These are phyloP conservation scores for Alouatta palliata DNA, from an alignment of 2,113 vertebrate genomes.

Conservation along the genomic window DNA sequence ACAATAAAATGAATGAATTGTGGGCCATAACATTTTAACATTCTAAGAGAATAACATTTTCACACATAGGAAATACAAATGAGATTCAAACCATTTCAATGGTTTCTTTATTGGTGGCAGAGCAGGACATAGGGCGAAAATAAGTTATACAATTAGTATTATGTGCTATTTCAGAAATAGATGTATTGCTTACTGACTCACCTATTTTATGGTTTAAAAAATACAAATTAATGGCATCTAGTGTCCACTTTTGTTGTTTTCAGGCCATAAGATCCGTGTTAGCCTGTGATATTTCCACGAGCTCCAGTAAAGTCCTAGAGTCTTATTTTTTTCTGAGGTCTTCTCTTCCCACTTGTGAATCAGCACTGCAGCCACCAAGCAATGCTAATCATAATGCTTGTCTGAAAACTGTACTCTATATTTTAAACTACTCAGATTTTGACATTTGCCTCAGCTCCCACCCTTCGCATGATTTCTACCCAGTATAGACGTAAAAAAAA, in stretches of 20 bases:
- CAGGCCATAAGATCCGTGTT: no score
- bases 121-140: not conserved
- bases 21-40: not conserved
- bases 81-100: not conserved
- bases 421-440: not conserved
- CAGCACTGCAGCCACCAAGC: not conserved
- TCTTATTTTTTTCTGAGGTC: not conserved
- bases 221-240: not conserved
- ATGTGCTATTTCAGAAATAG: not conserved
- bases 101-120: not conserved
- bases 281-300: not conserved
- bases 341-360: not conserved
- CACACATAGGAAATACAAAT: not conserved
- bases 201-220: not conserved
- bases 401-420: not conserved
- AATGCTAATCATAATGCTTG: not conserved
- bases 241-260: not conserved
- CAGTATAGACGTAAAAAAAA: not conserved
- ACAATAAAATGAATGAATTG: not conserved
- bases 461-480: not conserved
- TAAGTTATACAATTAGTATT: no score
- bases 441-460: not conserved
- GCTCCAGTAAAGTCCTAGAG: rapidly evolving
- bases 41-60: not conserved
- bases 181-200: not conserved